These are phyloP conservation scores for Morelia viridis DNA, from an alignment of 2,797 vertebrate species.

Conservation along the genomic window DNA sequence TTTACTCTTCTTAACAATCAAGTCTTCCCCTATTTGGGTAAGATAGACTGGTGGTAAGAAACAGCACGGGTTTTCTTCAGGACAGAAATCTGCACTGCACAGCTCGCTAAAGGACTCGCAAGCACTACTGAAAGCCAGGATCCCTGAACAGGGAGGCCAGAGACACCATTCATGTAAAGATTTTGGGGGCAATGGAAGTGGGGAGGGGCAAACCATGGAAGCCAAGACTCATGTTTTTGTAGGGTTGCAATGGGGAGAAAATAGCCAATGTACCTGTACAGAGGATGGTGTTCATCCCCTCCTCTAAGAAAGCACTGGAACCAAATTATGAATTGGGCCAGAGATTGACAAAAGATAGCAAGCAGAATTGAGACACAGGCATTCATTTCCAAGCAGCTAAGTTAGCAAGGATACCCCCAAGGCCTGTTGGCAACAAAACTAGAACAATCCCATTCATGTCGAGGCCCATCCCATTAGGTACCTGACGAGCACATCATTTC, in stretches of 20 bases:
- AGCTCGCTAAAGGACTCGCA: background rate
- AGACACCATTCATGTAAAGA: too few relatives aligned
- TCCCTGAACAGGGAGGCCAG: background rate
- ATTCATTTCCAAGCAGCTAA: background rate
- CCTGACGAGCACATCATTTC: slow-evolving; percentile 92
- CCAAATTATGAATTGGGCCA: background rate
- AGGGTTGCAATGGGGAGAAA: background rate
- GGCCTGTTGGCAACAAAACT: background rate
- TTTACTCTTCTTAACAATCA: background rate
- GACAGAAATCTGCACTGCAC: background rate
- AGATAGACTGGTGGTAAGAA: background rate
- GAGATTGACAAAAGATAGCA: background rate
- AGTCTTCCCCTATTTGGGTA: background rate
- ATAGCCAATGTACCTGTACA: too few relatives aligned
- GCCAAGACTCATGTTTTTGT: background rate
- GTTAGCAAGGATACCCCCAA: background rate
- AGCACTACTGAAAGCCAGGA: background rate
- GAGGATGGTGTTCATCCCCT: too few relatives aligned
- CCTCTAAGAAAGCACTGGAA: background rate
- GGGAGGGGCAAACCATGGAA: background rate
- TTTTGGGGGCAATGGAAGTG: background rate
- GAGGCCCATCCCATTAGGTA: slow-evolving; percentile 55
- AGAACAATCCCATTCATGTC: too few relatives aligned
- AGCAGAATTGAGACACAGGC: background rate
- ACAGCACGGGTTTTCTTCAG: background rate